These are phyloP conservation scores for Frankliniella fusca DNA, from an alignment of 2,888 invertebrate genomes.

Conservation along the genomic window DNA sequence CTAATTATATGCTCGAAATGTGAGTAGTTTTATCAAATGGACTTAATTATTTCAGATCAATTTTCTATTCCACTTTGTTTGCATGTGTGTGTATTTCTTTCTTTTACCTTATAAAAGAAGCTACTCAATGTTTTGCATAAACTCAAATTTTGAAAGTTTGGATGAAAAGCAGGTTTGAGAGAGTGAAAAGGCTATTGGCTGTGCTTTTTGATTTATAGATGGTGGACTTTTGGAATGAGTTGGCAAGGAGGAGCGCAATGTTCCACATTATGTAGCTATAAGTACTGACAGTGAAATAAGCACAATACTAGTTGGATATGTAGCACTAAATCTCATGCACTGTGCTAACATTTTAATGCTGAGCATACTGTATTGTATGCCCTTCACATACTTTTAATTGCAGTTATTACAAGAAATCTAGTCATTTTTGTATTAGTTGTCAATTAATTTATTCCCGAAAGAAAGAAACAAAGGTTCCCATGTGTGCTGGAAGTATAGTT, in stretches of 20 bases:
- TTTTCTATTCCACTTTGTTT: no score
- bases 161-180: not conserved
- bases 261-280: not conserved
- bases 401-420: slow-evolving; percentile 20
- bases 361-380: not conserved
- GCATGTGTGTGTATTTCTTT: not conserved
- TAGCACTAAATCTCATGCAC: slow-evolving; percentile 2
- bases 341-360: slow-evolving; percentile 13
- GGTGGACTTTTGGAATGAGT: not conserved
- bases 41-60: no score
- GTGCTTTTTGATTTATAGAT: not conserved
- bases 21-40: no score
- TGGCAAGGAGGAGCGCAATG: not conserved
- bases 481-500: not conserved
- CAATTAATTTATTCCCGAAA: not conserved
- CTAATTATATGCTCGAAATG: no score
- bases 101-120: not conserved
- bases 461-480: not conserved
- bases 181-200: not conserved
- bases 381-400: not conserved
- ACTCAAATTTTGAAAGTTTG: not conserved
- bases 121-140: not conserved
- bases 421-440: slow-evolving; percentile 26
- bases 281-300: not conserved
- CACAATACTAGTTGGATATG: slow-evolving; percentile 20